These are phyloP conservation scores for Chalcis sispes DNA, from an alignment of 2,888 invertebrate genomes.

Conservation along the genomic window DNA sequence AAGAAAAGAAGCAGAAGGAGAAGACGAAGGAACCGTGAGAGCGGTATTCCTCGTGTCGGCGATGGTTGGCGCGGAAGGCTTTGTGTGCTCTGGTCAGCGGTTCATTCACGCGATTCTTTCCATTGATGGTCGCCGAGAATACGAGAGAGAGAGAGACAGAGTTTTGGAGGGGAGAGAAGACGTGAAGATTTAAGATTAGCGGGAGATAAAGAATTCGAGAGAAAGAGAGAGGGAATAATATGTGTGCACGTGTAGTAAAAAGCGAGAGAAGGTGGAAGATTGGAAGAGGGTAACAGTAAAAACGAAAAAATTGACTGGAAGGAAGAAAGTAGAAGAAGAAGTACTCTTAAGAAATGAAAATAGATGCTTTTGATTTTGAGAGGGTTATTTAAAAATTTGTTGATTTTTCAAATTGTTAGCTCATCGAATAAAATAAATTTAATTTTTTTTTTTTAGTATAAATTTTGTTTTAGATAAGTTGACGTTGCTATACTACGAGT, in stretches of 20 bases:
- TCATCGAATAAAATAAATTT: too few species aligned
- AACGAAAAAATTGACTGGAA: conserved; percentile 9
- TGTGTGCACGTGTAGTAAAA: conserved; percentile 18
- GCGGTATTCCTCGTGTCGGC: conserved; percentile 70
- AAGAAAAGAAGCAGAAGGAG: conserved; percentile 52
- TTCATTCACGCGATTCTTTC: conserved; percentile 74
- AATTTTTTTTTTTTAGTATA: too few species aligned
- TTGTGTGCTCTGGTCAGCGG: conserved; percentile 65
- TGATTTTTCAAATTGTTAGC: too few species aligned
- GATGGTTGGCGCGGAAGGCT: conserved; percentile 58
- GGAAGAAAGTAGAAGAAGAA: not conserved
- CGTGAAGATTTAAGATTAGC: conserved; percentile 53
- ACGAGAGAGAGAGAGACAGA: conserved; percentile 19
- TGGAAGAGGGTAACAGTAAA: conserved; percentile 34
- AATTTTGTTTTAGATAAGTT: too few species aligned
- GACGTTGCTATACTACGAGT: too few species aligned
- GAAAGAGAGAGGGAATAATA: not conserved
- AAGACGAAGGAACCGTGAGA: conserved; percentile 71
- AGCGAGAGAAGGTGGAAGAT: too few species aligned
- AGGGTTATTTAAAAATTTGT: too few species aligned
- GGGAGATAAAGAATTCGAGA: conserved; percentile 51
- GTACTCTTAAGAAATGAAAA: not conserved
- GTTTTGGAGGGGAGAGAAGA: conserved; percentile 2
- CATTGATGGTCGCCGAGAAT: conserved; percentile 71
- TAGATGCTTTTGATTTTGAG: not conserved